These are phyloP conservation scores for Hydropsyche tenuis DNA, from an alignment of 1,140 invertebrate species.

Conservation along the genomic window DNA sequence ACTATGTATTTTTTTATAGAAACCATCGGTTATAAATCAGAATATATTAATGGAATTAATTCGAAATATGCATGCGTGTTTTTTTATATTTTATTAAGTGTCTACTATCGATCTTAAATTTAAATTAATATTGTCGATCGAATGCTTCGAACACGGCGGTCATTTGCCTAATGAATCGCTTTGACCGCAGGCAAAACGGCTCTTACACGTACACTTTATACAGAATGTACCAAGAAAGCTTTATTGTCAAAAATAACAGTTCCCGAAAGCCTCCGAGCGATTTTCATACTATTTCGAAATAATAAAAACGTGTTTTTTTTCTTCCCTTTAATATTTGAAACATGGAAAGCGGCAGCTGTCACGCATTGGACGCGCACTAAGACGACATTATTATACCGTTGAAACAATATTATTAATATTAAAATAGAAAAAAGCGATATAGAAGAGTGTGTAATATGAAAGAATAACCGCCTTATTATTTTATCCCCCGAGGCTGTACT, in stretches of 20 bases:
- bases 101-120: too few species aligned
- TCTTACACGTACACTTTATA: background rate
- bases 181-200: background rate
- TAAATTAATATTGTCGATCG: too few species aligned
- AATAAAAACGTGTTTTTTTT: too few species aligned
- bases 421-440: background rate
- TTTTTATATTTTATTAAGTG: too few species aligned
- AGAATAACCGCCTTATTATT: constrained; percentile 24
- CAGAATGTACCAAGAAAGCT: background rate
- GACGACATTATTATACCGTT: background rate
- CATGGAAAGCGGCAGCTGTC: background rate
- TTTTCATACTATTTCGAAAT: too few species aligned
- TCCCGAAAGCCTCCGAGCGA: background rate
- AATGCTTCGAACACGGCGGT: too few species aligned
- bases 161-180: background rate
- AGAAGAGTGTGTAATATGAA: background rate
- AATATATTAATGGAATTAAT: too few species aligned
- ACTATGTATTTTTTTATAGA: too few species aligned
- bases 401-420: background rate
- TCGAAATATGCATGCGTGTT: too few species aligned
- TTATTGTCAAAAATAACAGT: constrained; percentile 6
- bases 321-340: background rate
- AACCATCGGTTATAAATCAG: too few species aligned
- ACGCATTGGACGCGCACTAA: background rate
- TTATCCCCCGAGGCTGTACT: constrained; percentile 15